These are phyloP conservation scores for Lepidothrix coronata DNA, from an alignment of 2,113 vertebrate species.

Conservation along the genomic window DNA sequence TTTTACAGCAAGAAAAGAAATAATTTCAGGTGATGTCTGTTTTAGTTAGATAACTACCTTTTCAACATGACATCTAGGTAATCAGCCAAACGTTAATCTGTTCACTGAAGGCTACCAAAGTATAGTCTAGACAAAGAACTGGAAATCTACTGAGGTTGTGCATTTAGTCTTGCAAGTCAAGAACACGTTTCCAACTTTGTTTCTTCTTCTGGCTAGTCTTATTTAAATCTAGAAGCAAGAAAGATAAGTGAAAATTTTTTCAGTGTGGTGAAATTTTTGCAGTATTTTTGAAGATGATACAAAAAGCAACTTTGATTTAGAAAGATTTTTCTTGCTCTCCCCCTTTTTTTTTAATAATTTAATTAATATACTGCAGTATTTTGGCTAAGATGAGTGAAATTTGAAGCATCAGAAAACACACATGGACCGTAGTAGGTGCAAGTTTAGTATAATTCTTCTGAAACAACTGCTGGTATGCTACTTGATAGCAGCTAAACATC, in stretches of 20 bases:
- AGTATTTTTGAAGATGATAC: background rate
- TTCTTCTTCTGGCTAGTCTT: background rate
- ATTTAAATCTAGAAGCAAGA: background rate
- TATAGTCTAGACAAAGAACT: background rate
- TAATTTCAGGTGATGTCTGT: background rate
- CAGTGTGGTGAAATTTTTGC: background rate
- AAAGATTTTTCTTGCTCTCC: background rate
- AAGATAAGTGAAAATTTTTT: background rate
- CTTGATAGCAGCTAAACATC: background rate
- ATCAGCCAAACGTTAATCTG: background rate
- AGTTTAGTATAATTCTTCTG: background rate
- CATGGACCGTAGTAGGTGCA: background rate
- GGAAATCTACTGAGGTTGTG: background rate
- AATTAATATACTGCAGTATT: background rate
- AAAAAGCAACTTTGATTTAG: background rate
- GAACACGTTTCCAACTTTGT: background rate
- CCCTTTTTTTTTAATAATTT: background rate
- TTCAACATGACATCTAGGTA: background rate
- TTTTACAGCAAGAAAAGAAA: background rate
- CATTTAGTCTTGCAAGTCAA: background rate
- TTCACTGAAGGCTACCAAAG: background rate
- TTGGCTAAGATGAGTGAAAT: background rate
- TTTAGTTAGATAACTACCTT: background rate
- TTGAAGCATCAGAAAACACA: background rate
- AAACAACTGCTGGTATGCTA: background rate